Evolutionary conservation across 2,113 vertebrate species (phyloP).

Genomic region (Coptodon rendalli): DNA sequence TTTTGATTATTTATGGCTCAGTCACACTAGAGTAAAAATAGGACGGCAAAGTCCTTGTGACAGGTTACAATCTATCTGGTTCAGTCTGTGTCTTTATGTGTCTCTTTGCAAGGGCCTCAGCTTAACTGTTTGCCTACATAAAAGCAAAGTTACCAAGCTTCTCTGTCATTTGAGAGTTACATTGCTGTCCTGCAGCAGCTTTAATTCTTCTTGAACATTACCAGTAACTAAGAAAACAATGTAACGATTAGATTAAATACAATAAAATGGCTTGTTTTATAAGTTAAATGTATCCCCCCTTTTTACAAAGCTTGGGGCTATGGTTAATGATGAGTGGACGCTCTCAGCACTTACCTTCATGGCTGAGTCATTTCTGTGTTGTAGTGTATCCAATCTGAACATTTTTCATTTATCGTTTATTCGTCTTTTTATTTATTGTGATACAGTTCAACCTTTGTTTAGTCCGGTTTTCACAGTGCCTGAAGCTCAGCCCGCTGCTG

Average conservation of each 20-base stretch:
- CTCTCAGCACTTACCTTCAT: neutral
- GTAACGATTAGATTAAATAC: neutral
- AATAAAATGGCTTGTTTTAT: neutral
- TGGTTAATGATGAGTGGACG: neutral
- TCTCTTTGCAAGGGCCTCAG: neutral
- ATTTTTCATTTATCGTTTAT: neutral
- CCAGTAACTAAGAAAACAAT: neutral
- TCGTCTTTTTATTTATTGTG: neutral
- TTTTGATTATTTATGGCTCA: neutral
- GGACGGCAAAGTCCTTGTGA: neutral
- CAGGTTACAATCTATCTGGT: neutral
- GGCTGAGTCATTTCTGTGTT: neutral
- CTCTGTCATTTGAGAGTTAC: neutral
- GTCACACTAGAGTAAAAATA: neutral
- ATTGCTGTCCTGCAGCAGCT: neutral
- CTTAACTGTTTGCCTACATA: neutral
- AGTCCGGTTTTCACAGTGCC: neutral
- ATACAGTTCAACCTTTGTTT: neutral
- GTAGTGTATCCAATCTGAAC: neutral
- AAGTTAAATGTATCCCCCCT: neutral
- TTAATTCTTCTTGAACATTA: neutral
- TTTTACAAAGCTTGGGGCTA: neutral
- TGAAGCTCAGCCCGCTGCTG: neutral
- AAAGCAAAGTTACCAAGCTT: neutral
- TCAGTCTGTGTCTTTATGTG: neutral